A percentile compares a stretch with the other conserved stretches of the same genome.
Conservation (phyloP, 37 sponge, comb jelly and placozoan species). For the Cladorhizidae sp. region DNA sequence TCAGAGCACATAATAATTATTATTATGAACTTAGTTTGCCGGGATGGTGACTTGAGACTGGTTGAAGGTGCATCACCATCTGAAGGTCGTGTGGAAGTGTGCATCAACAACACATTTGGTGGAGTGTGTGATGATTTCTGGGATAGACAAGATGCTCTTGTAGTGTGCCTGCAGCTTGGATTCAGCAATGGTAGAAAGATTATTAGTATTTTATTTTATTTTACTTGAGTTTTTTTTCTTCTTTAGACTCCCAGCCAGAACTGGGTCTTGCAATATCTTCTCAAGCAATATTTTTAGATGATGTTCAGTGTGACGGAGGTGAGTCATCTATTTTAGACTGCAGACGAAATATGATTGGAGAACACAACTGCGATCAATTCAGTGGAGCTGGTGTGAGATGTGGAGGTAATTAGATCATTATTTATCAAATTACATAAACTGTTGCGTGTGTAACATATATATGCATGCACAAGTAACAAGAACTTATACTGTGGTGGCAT, state of each 20-base stretch:
- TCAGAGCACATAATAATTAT: too few relatives aligned
- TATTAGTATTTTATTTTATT: neutral
- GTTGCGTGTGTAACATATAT: too few relatives aligned
- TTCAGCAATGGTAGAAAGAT: neutral
- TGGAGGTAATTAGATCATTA: conserved; percentile 23
- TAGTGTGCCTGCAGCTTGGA: conserved; percentile 30
- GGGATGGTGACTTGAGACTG: conserved; percentile 40
- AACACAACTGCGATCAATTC: conserved; percentile 21
- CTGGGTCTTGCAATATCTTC: neutral
- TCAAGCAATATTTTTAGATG: conserved; percentile 29
- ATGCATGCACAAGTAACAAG: too few relatives aligned
- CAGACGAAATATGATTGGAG: conserved; percentile 1
- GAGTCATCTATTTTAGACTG: conserved; percentile 44
- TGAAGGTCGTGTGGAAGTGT: conserved; percentile 38
- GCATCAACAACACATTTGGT: conserved; percentile 40
- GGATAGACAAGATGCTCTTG: conserved; percentile 39
- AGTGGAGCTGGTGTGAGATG: conserved; percentile 52
- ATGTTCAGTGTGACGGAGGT: conserved; percentile 47
- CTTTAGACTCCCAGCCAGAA: neutral
- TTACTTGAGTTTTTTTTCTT: neutral
- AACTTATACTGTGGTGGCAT: too few relatives aligned
- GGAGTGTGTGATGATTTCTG: conserved; percentile 51
- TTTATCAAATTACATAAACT: too few relatives aligned
- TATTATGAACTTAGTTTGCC: conserved; percentile 25
- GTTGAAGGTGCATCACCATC: neutral